Base-by-base conservation (phyloP, 2,113 vertebrate species). In the Catharus fuscescens region DNA sequence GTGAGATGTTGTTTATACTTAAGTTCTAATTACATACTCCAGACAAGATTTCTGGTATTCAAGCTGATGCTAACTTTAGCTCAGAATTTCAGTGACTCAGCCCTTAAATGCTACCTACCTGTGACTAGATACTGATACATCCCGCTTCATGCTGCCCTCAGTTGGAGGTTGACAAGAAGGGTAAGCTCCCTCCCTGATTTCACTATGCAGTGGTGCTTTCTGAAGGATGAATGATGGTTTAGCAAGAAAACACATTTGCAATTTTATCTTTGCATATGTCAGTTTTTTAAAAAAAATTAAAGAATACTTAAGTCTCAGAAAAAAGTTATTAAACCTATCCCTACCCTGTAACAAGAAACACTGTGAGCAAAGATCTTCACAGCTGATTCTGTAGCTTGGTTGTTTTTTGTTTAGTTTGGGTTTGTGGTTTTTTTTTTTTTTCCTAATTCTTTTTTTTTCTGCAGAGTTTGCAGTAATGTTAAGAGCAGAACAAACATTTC, bases 401-500 rank as follows among this genome's bases (percentile, higher is more conserved):
- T 65, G 13, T 20, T 31, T 57, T 67, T 16, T 38, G 23, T 64
- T 66, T 61, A 25, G 2, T 64, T 56, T 20, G 12, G 10, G 17
- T n/a, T 65, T 45, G 17, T 71, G 26, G 3, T 10, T 5, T 5
- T 38, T 0, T 2, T 36, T 60, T 96, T 52, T 57, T 53, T 16
- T 8, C 32, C 20, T 45, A 44, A 23, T 96, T 95, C 70, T 96
- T 95, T 94, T 94, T 94, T 92, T 92, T 93, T 83, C 91, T 98
- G 95, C 93, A 93, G 96, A 97, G 87, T 96, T 98, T 97, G 96
- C 97, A 96, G 86, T 86, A 88, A n/a, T 89, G 80, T 73, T 82
- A 95, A 80, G 67, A 91, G 72, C 85, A 97, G 93, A 92, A 89
- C 52, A 98, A 98, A 98, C 93, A 97, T 97, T 97, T 98, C 98